These are phyloP conservation scores for Lepidocyrtinus sp. DNA, from an alignment of 2,888 invertebrate species.

Conservation along the genomic window DNA sequence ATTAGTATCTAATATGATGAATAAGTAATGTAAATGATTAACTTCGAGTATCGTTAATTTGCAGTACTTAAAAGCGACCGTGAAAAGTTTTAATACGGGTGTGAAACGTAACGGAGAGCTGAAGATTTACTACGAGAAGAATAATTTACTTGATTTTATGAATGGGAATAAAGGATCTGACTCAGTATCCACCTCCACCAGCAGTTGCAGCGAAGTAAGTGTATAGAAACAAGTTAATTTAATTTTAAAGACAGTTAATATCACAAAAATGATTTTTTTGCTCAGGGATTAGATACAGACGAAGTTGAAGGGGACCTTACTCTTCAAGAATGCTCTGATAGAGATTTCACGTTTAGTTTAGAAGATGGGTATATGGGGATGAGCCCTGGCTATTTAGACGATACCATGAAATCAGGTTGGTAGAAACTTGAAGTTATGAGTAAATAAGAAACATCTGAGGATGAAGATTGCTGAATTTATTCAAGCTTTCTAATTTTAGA, in stretches of 20 bases:
- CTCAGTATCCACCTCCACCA: constrained; percentile 34
- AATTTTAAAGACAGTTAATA: background rate
- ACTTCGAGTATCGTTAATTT: too few species aligned
- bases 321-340: constrained; percentile 6
- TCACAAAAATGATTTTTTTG: constrained; percentile 16
- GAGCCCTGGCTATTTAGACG: constrained; percentile 58
- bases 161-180: constrained; percentile 31
- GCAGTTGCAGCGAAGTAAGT: constrained; percentile 42
- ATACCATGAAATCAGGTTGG: constrained; percentile 34
- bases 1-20: too few species aligned
- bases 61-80: too few species aligned
- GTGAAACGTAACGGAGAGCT: too few species aligned
- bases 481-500: constrained; percentile 53
- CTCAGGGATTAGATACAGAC: constrained; percentile 33
- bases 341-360: constrained; percentile 34
- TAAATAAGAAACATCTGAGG: too few species aligned
- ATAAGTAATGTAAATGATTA: too few species aligned
- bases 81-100: too few species aligned
- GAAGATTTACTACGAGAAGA: too few species aligned
- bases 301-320: constrained; percentile 21
- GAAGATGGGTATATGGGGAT: constrained; percentile 49
- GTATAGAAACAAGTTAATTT: background rate
- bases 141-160: background rate
- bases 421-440: background rate
- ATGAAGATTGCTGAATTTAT: constrained; percentile 8